A percentile compares a stretch with the other conserved stretches of the same genome.
These are phyloP conservation scores for Heliothis subflexa DNA, from an alignment of 1,140 invertebrate species.

Conservation along the genomic window DNA sequence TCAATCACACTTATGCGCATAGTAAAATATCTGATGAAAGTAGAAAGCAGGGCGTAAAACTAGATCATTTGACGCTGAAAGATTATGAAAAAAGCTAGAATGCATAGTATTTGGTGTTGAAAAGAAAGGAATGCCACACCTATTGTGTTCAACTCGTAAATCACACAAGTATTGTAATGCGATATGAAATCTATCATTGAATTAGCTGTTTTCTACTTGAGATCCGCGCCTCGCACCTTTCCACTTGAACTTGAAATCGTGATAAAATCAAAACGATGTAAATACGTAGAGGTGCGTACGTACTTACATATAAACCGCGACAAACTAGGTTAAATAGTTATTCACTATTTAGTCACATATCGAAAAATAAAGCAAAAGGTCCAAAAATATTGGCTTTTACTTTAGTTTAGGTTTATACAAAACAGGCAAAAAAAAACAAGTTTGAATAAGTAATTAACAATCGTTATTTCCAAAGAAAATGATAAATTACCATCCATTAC, in stretches of 20 bases:
- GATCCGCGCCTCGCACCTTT: neutral
- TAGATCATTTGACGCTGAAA: slow-evolving; percentile 16
- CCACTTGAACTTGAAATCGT: neutral
- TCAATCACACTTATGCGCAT: neutral
- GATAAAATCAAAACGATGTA: neutral
- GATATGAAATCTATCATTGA: slow-evolving; percentile 28
- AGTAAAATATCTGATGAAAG: slow-evolving; percentile 2
- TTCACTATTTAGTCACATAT: no score
- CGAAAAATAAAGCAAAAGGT: neutral
- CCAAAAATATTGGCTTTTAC: neutral
- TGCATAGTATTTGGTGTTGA: slow-evolving; percentile 5
- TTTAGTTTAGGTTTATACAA: neutral
- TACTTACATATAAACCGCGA: no score
- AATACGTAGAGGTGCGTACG: neutral
- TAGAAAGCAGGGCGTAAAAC: slow-evolving; percentile 3
- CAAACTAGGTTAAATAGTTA: no score
- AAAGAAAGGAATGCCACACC: neutral
- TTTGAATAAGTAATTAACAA: neutral
- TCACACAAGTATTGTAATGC: slow-evolving; percentile 25
- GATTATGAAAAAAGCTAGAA: slow-evolving; percentile 10
- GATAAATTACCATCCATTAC: neutral
- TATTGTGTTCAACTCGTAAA: slow-evolving; percentile 12
- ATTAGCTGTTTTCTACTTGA: slow-evolving; percentile 22
- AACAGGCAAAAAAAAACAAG: neutral
- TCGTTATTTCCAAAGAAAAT: slow-evolving; percentile 7